Evolutionary conservation across 2,888 invertebrate species (phyloP).

Genomic region (Lasiommata megera): DNA sequence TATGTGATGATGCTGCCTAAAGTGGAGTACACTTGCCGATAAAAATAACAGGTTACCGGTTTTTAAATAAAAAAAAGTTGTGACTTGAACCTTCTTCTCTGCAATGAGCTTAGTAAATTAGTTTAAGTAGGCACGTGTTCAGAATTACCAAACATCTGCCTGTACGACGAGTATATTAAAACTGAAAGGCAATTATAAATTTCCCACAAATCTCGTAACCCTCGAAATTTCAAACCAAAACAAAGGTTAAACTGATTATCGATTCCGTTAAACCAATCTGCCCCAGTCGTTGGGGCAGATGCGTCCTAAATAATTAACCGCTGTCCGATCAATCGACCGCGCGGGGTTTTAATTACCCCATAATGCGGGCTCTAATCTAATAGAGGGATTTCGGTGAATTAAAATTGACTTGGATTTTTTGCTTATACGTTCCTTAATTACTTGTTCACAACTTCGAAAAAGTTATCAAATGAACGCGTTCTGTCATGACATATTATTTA

Average conservation of each 20-base stretch:
- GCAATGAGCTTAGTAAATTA: too few relatives aligned
- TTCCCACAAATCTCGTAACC: slow-evolving; percentile 5
- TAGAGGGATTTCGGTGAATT: slow-evolving; percentile 19
- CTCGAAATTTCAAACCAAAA: slow-evolving; percentile 7
- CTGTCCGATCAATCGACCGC: slow-evolving; percentile 23
- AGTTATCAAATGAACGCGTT: too few relatives aligned
- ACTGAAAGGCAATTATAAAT: background rate
- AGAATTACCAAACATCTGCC: background rate
- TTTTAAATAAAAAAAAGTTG: too few relatives aligned
- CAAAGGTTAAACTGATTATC: slow-evolving; percentile 11
- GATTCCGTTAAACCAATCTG: slow-evolving; percentile 19
- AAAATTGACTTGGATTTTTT: slow-evolving; percentile 6
- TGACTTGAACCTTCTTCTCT: too few relatives aligned
- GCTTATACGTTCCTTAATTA: background rate
- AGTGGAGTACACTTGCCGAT: too few relatives aligned
- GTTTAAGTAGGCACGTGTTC: too few relatives aligned
- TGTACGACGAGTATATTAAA: background rate
- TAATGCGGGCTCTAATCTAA: slow-evolving; percentile 32
- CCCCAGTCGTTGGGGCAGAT: slow-evolving; percentile 23
- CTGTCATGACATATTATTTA: too few relatives aligned
- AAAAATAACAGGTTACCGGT: too few relatives aligned
- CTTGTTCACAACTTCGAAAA: background rate
- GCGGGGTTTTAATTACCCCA: slow-evolving; percentile 27
- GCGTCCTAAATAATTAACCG: slow-evolving; percentile 24
- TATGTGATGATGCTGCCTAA: too few relatives aligned